phyloP scores from a whole-genome alignment of 2,797 vertebrate genomes.

The Diceros bicornis region DNA sequence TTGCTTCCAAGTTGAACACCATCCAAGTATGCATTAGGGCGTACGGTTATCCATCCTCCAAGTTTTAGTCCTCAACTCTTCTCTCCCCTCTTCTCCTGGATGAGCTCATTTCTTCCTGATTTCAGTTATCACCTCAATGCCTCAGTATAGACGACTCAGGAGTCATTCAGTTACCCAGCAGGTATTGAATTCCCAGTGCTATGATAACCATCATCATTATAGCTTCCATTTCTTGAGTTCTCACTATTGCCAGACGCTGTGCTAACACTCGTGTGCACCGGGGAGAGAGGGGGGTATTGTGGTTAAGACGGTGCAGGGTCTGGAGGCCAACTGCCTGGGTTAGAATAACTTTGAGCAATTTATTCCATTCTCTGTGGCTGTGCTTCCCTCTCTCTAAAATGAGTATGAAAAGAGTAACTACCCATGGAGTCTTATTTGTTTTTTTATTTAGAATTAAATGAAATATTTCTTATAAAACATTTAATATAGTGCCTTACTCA shows the following conservation, averaged over 20 bases:
- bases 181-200: conserved; percentile 3
- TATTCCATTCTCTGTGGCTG: background rate
- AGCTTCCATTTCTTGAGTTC: conserved; percentile 15
- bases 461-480: background rate
- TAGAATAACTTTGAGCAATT: background rate
- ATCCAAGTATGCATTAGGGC: background rate
- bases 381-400: background rate
- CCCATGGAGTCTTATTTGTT: background rate
- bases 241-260: background rate
- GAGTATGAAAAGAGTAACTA: background rate
- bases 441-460: background rate
- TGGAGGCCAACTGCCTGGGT: background rate
- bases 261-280: background rate
- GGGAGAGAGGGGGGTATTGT: background rate
- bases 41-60: background rate
- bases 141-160: conserved; percentile 32
- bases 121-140: conserved; percentile 5
- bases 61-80: background rate
- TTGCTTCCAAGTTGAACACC: conserved; percentile 24
- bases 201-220: background rate
- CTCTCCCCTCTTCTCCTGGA: background rate
- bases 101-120: conserved; percentile 70
- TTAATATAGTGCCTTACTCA: background rate
- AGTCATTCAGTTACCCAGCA: conserved; percentile 1
- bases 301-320: background rate